A percentile compares a stretch with the other conserved stretches of the same genome.
Conservation (phyloP, 2,113 vertebrate genomes). For the Cervus canadensis region DNA sequence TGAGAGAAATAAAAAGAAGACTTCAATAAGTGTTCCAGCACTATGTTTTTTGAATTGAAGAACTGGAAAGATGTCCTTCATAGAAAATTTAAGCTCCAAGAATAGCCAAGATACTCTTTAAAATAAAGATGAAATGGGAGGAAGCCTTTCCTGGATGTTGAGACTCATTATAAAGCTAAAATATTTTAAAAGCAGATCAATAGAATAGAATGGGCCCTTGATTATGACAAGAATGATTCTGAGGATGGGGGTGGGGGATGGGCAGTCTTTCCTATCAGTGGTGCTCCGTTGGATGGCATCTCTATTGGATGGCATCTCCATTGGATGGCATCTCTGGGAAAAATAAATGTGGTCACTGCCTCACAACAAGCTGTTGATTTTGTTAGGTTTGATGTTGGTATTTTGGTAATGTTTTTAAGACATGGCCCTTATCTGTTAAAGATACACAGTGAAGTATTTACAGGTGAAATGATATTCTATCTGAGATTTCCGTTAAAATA, state of each 20-base stretch:
- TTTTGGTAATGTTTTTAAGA: not conserved
- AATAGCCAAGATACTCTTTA: not conserved
- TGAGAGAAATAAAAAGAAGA: not conserved
- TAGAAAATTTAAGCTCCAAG: not conserved
- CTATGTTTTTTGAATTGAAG: not conserved
- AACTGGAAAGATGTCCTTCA: not conserved
- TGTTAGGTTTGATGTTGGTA: not conserved
- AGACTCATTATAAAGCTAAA: not conserved
- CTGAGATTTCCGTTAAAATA: not conserved
- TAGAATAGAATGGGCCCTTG: not conserved
- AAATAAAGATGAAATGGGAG: not conserved
- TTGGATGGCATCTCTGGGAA: fast-evolving
- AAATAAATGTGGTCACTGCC: not conserved
- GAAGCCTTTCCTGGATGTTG: not conserved
- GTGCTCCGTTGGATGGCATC: not conserved
- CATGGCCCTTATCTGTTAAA: not conserved
- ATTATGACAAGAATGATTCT: not conserved
- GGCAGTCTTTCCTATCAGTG: not conserved
- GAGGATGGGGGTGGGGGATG: not conserved
- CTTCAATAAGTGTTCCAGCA: not conserved
- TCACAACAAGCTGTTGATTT: not conserved
- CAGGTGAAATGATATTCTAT: not conserved
- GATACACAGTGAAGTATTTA: not conserved
- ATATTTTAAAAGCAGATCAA: not conserved
- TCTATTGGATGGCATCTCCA: fast-evolving